Evolutionary conservation across 2,797 vertebrate genomes (phyloP), one percentile per base, ranked within the genome.

Genomic region (Neosilurus hyrtlii): DNA sequence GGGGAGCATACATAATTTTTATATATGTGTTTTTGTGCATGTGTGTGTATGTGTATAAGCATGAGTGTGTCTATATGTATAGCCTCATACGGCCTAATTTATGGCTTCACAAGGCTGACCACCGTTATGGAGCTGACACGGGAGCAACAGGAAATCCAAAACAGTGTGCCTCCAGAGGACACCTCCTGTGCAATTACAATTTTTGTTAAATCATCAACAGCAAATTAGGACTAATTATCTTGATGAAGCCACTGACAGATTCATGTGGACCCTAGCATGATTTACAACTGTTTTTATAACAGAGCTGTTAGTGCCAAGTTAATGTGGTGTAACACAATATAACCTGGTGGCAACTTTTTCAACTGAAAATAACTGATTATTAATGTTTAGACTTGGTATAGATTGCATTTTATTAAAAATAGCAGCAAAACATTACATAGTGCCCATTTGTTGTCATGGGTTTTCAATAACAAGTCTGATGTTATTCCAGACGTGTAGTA

Each of bases 151-250:
- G 88, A 91, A 91, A 89, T 86, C 24, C 85, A 88, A 85, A 89
- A 86, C 18, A 77, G 87, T 86, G 86, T 87, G 74, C 80, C 57
- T 81, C 57, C 56, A 43, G 68, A 57, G 22, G 14, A 81, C 22
- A 86, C 61, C 54, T 75, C 85, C 73, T 87, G 75, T 7, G 68
- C 88, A 90, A 89, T 90, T 91, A 83, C 83, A 90, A 90, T 88
- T 92, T 91, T 88, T 79, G 89, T 91, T 90, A 90, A 92, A 90
- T 92, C 90, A 89, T 92, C 89, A 91, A 90, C 90, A 91, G 87
- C 91, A 91, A 91, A 92, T 93, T 90, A 90, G 91, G 88, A 80
- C 88, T 89, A 92, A 94, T 94, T 92, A 93, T 89, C 85, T 86
- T 90, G 91, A 93, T 91, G 88, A 91, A 91, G 88, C 80, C 86